phyloP scores from a whole-genome alignment of 2,888 invertebrate genomes.

The Heteropelma amictum region DNA sequence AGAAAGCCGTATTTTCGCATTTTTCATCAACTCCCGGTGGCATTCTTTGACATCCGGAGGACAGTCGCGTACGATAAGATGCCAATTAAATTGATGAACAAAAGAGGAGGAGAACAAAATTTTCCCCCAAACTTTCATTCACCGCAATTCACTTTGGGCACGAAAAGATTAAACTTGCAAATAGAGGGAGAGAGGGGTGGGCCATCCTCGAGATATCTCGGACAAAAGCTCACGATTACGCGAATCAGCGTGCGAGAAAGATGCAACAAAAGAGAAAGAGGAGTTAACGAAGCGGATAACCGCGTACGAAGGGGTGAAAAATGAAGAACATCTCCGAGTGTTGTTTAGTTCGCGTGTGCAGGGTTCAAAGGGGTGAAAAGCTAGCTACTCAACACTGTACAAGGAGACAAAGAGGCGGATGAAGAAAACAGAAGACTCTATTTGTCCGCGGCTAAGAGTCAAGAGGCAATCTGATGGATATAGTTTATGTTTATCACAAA shows the following conservation, averaged over 20 bases:
- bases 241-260: background rate
- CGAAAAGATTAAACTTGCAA: no score
- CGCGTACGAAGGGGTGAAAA: conserved; percentile 17
- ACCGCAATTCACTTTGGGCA: no score
- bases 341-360: background rate
- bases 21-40: no score
- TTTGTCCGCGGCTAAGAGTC: conserved; percentile 5
- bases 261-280: background rate
- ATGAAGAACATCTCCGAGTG: conserved; percentile 18
- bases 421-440: conserved; percentile 11
- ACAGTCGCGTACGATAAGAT: no score
- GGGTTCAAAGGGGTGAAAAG: conserved; percentile 8
- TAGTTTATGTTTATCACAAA: background rate
- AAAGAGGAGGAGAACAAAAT: no score
- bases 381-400: background rate
- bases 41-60: no score
- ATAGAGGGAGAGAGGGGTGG: no score
- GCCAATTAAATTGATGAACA: no score
- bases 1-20: no score
- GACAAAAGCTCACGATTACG: conserved; percentile 14
- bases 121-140: no score
- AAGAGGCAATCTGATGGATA: background rate
- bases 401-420: background rate
- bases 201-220: conserved; percentile 6
- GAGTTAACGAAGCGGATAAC: conserved; percentile 38